These are phyloP conservation scores for Aethes cnicana DNA, from an alignment of 2,888 invertebrate genomes.

Conservation along the genomic window DNA sequence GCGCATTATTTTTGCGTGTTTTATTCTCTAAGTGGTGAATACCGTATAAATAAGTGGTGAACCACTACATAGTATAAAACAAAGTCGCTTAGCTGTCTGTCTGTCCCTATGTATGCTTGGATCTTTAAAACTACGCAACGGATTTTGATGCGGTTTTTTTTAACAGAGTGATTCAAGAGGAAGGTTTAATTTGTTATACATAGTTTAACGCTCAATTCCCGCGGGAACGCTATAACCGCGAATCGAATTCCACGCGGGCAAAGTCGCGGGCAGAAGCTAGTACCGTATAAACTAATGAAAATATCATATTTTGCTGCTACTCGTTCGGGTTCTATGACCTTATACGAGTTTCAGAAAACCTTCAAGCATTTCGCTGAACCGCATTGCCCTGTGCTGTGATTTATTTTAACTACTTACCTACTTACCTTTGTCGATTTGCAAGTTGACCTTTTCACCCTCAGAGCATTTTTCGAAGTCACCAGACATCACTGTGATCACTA, in stretches of 20 bases:
- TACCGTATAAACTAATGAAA: constrained; percentile 11
- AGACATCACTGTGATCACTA: constrained; percentile 14
- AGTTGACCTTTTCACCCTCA: constrained; percentile 32
- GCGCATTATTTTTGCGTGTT: constrained; percentile 10
- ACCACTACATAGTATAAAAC: too few species aligned
- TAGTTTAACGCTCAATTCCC: too few species aligned
- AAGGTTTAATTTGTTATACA: too few species aligned
- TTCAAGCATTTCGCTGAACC: neutral
- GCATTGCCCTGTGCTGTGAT: neutral
- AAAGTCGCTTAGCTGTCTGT: too few species aligned
- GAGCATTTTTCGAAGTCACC: constrained; percentile 18
- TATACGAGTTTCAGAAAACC: neutral
- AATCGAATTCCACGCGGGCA: too few species aligned
- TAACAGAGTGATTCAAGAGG: too few species aligned
- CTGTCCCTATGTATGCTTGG: too few species aligned
- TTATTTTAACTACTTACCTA: neutral
- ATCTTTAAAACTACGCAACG: too few species aligned
- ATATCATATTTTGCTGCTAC: neutral
- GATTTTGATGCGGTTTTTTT: too few species aligned
- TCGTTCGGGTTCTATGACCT: constrained; percentile 17
- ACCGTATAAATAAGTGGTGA: too few species aligned
- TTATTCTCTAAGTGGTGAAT: neutral
- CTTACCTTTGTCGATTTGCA: constrained; percentile 40
- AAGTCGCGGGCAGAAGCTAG: too few species aligned
- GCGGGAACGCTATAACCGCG: too few species aligned